These are phyloP conservation scores for Phyllotis vaccarum DNA, from an alignment of 2,797 vertebrate genomes.

Conservation along the genomic window DNA sequence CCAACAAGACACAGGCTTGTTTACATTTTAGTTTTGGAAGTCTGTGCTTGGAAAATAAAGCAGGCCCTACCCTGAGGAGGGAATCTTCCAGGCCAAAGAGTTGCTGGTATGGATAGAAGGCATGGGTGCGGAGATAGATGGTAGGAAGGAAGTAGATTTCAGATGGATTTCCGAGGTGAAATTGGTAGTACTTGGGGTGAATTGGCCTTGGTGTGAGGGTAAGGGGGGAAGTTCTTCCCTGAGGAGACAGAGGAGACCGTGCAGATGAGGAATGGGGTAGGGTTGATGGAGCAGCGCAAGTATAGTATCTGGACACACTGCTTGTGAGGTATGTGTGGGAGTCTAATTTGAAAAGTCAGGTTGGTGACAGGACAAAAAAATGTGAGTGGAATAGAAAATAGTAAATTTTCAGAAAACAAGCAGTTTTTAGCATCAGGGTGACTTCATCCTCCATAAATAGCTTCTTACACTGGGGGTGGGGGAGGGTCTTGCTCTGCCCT, in stretches of 20 bases:
- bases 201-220: not conserved
- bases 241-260: not conserved
- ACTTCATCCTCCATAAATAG: not conserved
- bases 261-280: not conserved
- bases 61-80: too few relatives aligned
- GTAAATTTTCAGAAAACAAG: not conserved
- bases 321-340: not conserved
- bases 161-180: not conserved
- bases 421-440: not conserved
- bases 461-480: not conserved
- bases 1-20: not conserved
- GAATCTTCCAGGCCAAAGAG: too few relatives aligned
- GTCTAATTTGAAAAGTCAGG: not conserved
- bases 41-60: not conserved
- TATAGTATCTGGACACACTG: not conserved
- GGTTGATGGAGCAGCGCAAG: not conserved
- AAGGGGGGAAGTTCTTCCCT: not conserved
- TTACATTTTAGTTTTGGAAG: not conserved
- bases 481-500: not conserved
- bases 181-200: not conserved
- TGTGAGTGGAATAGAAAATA: not conserved
- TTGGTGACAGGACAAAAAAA: not conserved
- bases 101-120: not conserved
- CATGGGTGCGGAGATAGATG: not conserved
- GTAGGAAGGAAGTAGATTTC: not conserved